A percentile compares a stretch with the other conserved stretches of the same genome.
phyloP scores from a whole-genome alignment of 1,140 invertebrate species.

The Chironomus tepperi region DNA sequence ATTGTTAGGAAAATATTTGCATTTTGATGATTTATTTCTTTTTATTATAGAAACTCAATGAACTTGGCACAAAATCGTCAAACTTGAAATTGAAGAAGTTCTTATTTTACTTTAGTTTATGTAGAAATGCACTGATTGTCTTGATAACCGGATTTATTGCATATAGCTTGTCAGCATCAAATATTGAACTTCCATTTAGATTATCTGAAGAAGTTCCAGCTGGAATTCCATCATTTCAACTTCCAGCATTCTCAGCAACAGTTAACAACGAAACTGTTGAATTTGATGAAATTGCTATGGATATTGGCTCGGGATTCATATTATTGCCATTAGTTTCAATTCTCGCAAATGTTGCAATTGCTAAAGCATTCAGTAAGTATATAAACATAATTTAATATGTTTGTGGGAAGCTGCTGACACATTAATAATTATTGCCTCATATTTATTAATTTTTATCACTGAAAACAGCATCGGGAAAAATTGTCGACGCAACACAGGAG shows the following conservation, averaged over 20 bases:
- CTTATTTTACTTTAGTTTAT: slow-evolving; percentile 66
- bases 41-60: slow-evolving; percentile 55
- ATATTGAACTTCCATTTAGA: slow-evolving; percentile 43
- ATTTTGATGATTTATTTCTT: slow-evolving; percentile 25
- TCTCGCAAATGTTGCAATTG: slow-evolving; percentile 77
- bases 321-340: slow-evolving; percentile 72
- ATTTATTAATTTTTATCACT: too few relatives aligned
- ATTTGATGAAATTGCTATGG: slow-evolving; percentile 54
- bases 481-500: slow-evolving; percentile 61
- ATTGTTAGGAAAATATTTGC: background rate
- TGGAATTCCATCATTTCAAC: slow-evolving; percentile 51
- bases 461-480: slow-evolving; percentile 41
- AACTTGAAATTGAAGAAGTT: slow-evolving; percentile 46
- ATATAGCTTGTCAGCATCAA: slow-evolving; percentile 40
- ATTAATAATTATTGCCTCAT: too few relatives aligned
- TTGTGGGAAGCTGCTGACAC: too few relatives aligned
- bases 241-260: slow-evolving; percentile 55
- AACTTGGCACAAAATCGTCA: slow-evolving; percentile 41
- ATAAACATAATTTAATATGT: background rate
- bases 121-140: slow-evolving; percentile 71
- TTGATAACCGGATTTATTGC: slow-evolving; percentile 58
- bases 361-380: slow-evolving; percentile 71
- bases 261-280: slow-evolving; percentile 49
- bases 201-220: slow-evolving; percentile 53
- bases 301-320: slow-evolving; percentile 59